Evolutionary conservation across 2,113 vertebrate species (phyloP).

Genomic region (Hyperoodon ampullatus): DNA sequence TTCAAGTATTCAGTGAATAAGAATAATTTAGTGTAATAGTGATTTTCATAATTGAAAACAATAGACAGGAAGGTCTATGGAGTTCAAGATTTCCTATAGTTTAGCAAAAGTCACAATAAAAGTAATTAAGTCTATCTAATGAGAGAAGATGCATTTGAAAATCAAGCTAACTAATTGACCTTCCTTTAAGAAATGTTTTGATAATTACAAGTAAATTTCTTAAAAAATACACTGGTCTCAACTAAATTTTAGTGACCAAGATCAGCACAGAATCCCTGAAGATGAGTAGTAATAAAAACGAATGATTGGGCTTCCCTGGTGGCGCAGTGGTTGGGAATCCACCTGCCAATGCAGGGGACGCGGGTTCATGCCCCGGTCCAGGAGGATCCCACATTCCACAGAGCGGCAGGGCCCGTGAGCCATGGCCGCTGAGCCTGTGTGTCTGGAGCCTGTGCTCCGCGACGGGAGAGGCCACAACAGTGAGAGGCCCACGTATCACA

Average conservation of each 20-base stretch:
- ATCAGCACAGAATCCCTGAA: not conserved
- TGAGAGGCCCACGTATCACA: no score
- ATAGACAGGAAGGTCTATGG: not conserved
- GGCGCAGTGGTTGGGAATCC: no score
- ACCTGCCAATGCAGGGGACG: no score
- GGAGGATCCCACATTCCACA: no score
- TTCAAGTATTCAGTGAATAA: not conserved
- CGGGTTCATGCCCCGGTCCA: no score
- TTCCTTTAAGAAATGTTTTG: conserved; percentile 11
- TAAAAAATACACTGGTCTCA: not conserved
- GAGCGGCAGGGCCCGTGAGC: no score
- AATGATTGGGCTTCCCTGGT: not conserved
- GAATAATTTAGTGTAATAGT: not conserved
- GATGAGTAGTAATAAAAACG: not conserved
- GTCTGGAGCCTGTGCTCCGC: no score
- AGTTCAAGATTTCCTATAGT: not conserved
- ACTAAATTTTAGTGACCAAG: not conserved
- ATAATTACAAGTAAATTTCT: not conserved
- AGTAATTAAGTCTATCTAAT: not conserved
- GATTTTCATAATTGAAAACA: not conserved
- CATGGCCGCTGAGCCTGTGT: no score
- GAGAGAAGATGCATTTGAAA: conserved; percentile 15
- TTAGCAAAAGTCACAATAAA: not conserved
- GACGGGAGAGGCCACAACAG: no score
- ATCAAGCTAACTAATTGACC: not conserved